These are phyloP conservation scores for Chaetodon trifasciatus DNA, from an alignment of 2,797 vertebrate species.

Conservation along the genomic window DNA sequence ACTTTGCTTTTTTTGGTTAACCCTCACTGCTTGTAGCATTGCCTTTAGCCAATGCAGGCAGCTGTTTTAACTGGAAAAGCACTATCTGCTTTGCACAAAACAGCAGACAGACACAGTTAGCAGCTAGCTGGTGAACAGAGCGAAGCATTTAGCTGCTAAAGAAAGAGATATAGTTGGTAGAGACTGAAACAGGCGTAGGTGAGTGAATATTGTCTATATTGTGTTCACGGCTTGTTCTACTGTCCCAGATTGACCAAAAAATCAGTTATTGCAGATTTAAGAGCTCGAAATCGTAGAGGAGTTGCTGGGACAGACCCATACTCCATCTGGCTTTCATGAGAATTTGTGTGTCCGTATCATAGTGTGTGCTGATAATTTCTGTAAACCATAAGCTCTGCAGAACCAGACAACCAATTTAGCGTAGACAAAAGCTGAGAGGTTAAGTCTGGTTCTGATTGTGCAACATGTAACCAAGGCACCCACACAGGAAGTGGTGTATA, in stretches of 20 bases:
- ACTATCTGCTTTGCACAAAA: background rate
- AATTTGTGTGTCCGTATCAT: background rate
- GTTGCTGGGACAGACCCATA: background rate
- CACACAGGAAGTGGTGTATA: conserved; percentile 62
- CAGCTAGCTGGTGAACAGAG: background rate
- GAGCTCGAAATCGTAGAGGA: background rate
- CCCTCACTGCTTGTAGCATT: background rate
- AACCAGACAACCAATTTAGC: conserved; percentile 17
- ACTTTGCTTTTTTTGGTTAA: background rate
- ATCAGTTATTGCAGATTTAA: background rate
- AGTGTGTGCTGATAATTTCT: conserved; percentile 5
- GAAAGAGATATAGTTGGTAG: conserved; percentile 6
- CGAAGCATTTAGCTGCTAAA: background rate
- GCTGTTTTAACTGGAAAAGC: background rate
- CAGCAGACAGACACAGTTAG: background rate
- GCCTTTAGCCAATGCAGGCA: background rate
- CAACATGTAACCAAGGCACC: conserved; percentile 39
- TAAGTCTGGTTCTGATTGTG: conserved; percentile 38
- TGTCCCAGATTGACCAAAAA: background rate
- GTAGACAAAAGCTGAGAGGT: conserved; percentile 18
- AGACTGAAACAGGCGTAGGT: background rate
- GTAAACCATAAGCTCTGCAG: background rate
- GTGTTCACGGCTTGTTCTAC: too few relatives aligned
- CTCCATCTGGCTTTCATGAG: background rate
- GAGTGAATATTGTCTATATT: too few relatives aligned